Evolutionary conservation across 2,888 invertebrate species (phyloP), one percentile per base, ranked within the genome.

Genomic region (Chrysolina oricalcia): DNA sequence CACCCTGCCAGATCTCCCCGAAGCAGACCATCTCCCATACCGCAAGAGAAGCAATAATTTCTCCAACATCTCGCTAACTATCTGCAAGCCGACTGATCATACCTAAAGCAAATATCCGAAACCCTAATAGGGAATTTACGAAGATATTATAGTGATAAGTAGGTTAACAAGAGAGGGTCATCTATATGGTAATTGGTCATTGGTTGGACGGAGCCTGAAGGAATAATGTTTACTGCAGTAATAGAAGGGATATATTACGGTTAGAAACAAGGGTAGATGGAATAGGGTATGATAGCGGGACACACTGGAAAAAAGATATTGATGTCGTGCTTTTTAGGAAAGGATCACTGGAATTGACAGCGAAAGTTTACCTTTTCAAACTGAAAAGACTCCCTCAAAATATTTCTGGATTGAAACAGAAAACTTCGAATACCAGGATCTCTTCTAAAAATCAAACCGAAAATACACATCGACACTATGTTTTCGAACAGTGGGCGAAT

Each of bases 171-270:
- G 53, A 59, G 69, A 70, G 70, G 65, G 73, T 63, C 63, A 75
- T 75, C 72, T 75, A 75, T 75, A 75, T 72, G 72, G 72, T 75
- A 75, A 75, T 73, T 72, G 75, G 59, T 70, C 69, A 73, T 72
- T 69, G 53, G 56, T 41, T n/a, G 43, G 62, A 35, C 56, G 46
- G 70, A 9, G 56, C 64, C 70, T 65, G 59, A 59, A 64, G 64
- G 68, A 65, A 70, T 59, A 74, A 70, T 74, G 70, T 74, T 74
- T 67, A 74, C 73, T 46, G 59, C 56, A 56, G 70, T 70, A 70
- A 74, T 74, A 62, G 35, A 11, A 35, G 15, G 23, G 27, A n/a
- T 50, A 17, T 50, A 50, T 50, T 19, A 19, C 50, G n/a, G n/a
- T 23, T 35, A 17, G n/a, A n/a, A 35, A 59, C 35, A 35, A 59